Base-by-base conservation (phyloP, 2,113 vertebrate species). In the Spilogale gracilis region DNA sequence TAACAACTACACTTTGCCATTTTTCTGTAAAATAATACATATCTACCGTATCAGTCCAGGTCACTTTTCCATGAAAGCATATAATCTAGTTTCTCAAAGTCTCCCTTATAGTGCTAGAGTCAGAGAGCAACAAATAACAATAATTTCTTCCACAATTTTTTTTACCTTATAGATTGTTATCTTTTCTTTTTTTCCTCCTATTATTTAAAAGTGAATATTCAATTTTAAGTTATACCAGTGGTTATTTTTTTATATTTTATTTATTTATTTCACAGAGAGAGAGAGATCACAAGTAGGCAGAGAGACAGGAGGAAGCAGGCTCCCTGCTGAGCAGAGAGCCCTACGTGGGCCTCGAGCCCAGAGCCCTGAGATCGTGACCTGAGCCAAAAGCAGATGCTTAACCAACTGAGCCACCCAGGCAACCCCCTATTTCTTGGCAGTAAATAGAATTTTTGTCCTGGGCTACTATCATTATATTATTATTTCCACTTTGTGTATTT, bases 401-500 rank as follows among this genome's bases (percentile, higher is more conserved):
- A 32, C 63, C 6, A 16, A 67, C 13, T 67, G 63, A 67, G 63
- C 63, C 2, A 67, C 13, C 63, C 13, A 67, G 63, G 63, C 30
- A 32, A 32, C 30, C 63, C 63, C 18, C 32, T 82, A 78, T 65
- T 86, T 92, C 89, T 71, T 78, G 69, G 38, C 79, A 30, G 38
- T n/a, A 58, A 32, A 86, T 18, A 73, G 38, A 23, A 52, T 17
- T 74, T 91, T 90, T 94, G 3, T 52, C 63, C 23, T 83, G 83
- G 52, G 61, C 16, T 78, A 74, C 54, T 54, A 71, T 71, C 11
- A 84, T 86, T 88, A 56, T 67, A 76, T 32, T 96, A 63, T 48
- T 84, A 43, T 88, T 96, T 91, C 78, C 25, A 65, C 43, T 76
- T 23, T 89, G 27, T 74, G 5, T 89, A 69, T 81, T 89, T 86